Evolutionary conservation across 2,113 vertebrate genomes (phyloP), one percentile per base, ranked within the genome.

Genomic region (Sphaerodactylus townsendi): DNA sequence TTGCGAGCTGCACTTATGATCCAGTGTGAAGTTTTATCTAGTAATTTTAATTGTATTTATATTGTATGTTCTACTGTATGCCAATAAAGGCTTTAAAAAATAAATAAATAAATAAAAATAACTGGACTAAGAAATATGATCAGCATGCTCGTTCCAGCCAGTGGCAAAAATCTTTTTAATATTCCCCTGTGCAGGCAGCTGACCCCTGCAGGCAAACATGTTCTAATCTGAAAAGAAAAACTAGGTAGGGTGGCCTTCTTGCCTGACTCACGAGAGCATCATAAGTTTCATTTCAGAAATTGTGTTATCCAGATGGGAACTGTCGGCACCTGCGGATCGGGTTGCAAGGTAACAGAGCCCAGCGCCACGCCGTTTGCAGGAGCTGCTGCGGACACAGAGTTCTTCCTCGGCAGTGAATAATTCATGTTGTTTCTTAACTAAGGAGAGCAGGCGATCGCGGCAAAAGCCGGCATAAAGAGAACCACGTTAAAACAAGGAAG

Each of bases 281-380:
- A 37, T 23, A 35, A 41, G 33, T 73, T 46, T 28, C 3, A 30
- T 46, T 73, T 28, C 28, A 48, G 41, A n/a, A 48, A 23, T 25
- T 3, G 30, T 65, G 64, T 4, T 8, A 73, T 19, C 25, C 21
- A 9, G 10, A 46, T 5, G 19, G 0, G n/a, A 75, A 35, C 70
- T 37, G 35, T 30, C 25, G 2, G 79, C 28, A 5, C 39, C 10
- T 2, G 0, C 46, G 83, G 90, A 89, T 95, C 91, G 83, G 84
- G 86, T 95, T 94, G 93, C 94, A 7, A 0, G 2, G 94, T 93
- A 95, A 95, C 1, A 15, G 92, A 93, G 91, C 89, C 91, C 79
- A n/a, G 1, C 23, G 75, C 70, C 79, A 2, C 2, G 5, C 53
- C 59, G 84, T 15, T 11, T 1, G 86, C 86, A 10, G 0, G 1